Evolutionary conservation across 2,113 vertebrate genomes (phyloP).

Genomic region (Hippocampus guttulatus): DNA sequence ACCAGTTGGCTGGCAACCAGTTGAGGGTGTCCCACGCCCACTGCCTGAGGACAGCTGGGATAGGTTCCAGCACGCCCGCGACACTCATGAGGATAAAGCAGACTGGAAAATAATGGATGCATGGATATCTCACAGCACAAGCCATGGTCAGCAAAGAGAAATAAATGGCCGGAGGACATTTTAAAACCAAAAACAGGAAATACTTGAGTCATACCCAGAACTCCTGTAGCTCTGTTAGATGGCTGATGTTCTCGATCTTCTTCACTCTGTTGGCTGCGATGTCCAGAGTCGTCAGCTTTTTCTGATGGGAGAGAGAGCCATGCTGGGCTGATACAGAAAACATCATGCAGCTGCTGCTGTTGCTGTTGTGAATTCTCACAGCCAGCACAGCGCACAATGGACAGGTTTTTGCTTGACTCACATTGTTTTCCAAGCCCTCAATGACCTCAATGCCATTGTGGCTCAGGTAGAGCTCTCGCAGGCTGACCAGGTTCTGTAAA

Average conservation of each 20-base stretch:
- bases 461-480: conserved; percentile 93
- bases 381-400: neutral
- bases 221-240: conserved; percentile 94
- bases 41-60: no score
- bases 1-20: no score
- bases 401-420: conserved; percentile 66
- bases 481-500: conserved; percentile 83
- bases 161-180: neutral
- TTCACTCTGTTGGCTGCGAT: conserved; percentile 94
- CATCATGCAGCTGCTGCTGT: neutral
- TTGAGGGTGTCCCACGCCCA: no score
- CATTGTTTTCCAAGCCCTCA: conserved; percentile 95
- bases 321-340: neutral
- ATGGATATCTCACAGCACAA: no score
- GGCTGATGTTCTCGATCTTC: conserved; percentile 93
- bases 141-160: no score
- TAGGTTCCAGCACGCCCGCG: no score
- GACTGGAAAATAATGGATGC: no score
- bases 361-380: neutral
- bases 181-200: neutral
- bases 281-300: conserved; percentile 95
- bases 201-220: conserved; percentile 82
- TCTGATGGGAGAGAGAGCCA: conserved; percentile 67
- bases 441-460: conserved; percentile 97
- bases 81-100: no score